Evolutionary conservation across 2,113 vertebrate species (phyloP), one percentile per base, ranked within the genome.

Genomic region (Procavia capensis): DNA sequence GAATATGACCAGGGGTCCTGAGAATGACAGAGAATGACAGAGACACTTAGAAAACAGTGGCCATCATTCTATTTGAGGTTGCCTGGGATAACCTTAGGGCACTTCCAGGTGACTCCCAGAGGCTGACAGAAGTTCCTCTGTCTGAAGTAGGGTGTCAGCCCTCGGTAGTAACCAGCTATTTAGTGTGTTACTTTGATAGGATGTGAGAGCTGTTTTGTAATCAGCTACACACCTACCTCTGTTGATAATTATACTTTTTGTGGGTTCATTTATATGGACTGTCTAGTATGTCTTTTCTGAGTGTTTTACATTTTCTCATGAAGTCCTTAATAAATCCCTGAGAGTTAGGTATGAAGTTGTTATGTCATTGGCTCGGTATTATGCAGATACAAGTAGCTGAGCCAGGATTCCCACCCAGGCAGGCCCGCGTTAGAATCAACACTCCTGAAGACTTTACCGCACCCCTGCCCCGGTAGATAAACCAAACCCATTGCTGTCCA

Each of bases 381-480:
- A n/a, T 47, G 59, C 17, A 22, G 83, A 41, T 5, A 1, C 1
- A 43, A 29, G 14, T 2, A 2, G 4, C 5, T 7, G n/a, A 36
- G 16, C 61, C 17, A 3, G 36, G 7, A 25, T 34, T 61, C 29
- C 36, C 45, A 54, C 20, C 6, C 13, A 9, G n/a, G n/a, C 20
- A 36, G 66, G 13, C 72, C 6, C 14, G 31, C n/a, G 75, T 29
- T 34, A 13, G 70, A 86, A 31, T 20, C 8, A 5, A 27, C 0
- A 25, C 25, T 59, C 17, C n/a, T 14, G 16, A 43, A 27, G 57
- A 50, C 50, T 3, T 19, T 57, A 57, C 54, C 54, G 19, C 14
- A 57, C 14, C 14, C 14, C 13, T 10, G 13, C 14, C 14, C 13
- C 8, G 13, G 17, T 57, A 57, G 19, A 57, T 57, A 57, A 57